These are phyloP conservation scores for Gasterosteus nipponicus DNA, from an alignment of 2,113 vertebrate genomes.

Conservation along the genomic window DNA sequence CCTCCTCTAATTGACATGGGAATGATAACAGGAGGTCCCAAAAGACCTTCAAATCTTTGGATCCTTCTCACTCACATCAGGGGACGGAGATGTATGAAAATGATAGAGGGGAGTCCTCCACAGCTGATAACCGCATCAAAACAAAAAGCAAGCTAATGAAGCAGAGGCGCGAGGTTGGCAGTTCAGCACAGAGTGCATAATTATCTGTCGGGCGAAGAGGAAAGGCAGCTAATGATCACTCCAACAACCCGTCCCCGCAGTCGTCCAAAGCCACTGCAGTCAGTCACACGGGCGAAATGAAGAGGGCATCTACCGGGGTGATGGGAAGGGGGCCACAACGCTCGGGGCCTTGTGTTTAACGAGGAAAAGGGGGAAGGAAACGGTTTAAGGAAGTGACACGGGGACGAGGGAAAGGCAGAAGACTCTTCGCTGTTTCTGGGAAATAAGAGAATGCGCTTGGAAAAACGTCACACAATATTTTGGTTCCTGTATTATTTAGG, in stretches of 20 bases:
- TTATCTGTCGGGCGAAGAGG: constrained; percentile 51
- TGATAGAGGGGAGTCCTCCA: constrained; percentile 8
- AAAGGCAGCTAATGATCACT: constrained; percentile 55
- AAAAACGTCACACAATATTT: constrained; percentile 12
- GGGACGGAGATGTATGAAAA: constrained; percentile 9
- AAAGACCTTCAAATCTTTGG: constrained; percentile 2
- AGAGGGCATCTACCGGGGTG: constrained; percentile 33
- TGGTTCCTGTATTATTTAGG: constrained; percentile 13
- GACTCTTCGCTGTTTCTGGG: constrained; percentile 48
- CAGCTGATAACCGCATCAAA: constrained; percentile 11
- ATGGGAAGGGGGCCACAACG: constrained; percentile 1
- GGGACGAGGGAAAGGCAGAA: constrained; percentile 44
- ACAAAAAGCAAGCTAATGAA: constrained; percentile 41
- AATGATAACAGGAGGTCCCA: constrained; percentile 10
- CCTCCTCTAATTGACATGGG: constrained; percentile 14
- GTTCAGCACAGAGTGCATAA: constrained; percentile 54
- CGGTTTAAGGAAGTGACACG: constrained; percentile 44
- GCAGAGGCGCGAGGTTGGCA: constrained; percentile 25
- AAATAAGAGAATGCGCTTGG: constrained; percentile 42
- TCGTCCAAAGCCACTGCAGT: constrained; percentile 40
- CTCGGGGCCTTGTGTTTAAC: constrained; percentile 27
- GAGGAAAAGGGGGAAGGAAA: constrained; percentile 35
- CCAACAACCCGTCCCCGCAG: constrained; percentile 11
- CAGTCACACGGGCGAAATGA: constrained; percentile 31
- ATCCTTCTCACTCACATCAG: constrained; percentile 13